These are phyloP conservation scores for Microtus oregoni DNA, from an alignment of 2,113 vertebrate species.

Conservation along the genomic window DNA sequence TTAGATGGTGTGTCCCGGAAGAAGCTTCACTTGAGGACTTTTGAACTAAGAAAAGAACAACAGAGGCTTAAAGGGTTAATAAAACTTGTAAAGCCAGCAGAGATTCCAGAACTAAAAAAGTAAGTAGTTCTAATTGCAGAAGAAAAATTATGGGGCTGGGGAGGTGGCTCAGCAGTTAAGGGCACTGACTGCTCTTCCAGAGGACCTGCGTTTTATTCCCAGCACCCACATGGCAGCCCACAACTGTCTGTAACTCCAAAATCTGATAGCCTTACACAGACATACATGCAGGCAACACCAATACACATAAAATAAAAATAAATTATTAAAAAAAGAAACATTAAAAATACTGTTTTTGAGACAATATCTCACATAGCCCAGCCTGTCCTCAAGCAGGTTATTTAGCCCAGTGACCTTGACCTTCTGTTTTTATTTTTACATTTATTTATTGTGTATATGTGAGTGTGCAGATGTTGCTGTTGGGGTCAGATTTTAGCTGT, in stretches of 20 bases:
- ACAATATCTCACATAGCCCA: background rate
- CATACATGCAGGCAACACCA: background rate
- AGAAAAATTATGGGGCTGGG: background rate
- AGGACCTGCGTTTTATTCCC: background rate
- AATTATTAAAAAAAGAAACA: background rate
- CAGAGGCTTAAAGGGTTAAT: slow-evolving; percentile 93
- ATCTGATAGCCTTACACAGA: background rate
- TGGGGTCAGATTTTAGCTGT: background rate
- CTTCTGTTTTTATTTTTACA: background rate
- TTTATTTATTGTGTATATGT: no score
- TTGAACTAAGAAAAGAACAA: slow-evolving; percentile 94
- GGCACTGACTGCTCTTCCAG: background rate
- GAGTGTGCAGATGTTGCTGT: background rate
- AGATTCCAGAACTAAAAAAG: slow-evolving; percentile 93
- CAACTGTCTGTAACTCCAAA: background rate
- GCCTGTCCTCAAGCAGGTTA: background rate
- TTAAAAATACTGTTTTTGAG: background rate
- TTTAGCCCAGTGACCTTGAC: background rate
- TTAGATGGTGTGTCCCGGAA: slow-evolving; percentile 94
- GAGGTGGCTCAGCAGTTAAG: background rate
- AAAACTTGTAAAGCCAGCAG: slow-evolving; percentile 93
- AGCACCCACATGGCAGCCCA: background rate
- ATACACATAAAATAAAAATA: background rate
- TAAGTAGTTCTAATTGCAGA: slow-evolving; percentile 58
- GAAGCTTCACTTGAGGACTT: slow-evolving; percentile 93